Percentiles rank a stretch among this genome's conserved stretches.
These are phyloP conservation scores for Odontomyia ornata DNA, from an alignment of 2,888 invertebrate species.

Conservation along the genomic window DNA sequence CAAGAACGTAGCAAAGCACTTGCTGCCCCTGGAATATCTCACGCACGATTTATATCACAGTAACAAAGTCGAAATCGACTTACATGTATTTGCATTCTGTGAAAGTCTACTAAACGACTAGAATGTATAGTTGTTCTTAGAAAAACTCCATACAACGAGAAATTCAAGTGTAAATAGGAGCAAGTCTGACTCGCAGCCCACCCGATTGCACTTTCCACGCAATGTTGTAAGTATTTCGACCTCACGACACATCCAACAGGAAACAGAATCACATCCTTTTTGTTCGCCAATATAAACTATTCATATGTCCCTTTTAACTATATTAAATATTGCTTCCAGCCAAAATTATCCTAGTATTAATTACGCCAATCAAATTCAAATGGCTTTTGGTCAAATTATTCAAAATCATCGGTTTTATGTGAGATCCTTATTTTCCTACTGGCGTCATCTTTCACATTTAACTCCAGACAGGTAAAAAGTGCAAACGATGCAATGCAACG, in stretches of 20 bases:
- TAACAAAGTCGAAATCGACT: not conserved
- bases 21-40: too few relatives aligned
- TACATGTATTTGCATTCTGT: not conserved
- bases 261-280: not conserved
- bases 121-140: not conserved
- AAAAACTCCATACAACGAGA: not conserved
- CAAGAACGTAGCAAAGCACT: too few relatives aligned
- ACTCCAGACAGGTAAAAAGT: not conserved
- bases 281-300: too few relatives aligned
- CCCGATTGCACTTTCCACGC: not conserved
- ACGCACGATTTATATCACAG: not conserved
- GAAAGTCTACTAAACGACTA: slow-evolving; percentile 6
- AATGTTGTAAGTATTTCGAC: not conserved
- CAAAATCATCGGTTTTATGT: too few relatives aligned
- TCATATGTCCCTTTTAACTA: too few relatives aligned
- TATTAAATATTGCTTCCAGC: too few relatives aligned
- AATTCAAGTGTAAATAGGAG: slow-evolving; percentile 3
- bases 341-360: too few relatives aligned
- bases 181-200: not conserved
- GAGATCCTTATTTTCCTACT: not conserved
- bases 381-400: too few relatives aligned
- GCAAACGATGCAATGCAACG: not conserved
- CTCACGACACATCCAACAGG: not conserved
- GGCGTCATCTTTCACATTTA: not conserved
- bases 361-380: too few relatives aligned